Base-by-base conservation (phyloP, 1,140 invertebrate species). In the Aethina tumida region DNA sequence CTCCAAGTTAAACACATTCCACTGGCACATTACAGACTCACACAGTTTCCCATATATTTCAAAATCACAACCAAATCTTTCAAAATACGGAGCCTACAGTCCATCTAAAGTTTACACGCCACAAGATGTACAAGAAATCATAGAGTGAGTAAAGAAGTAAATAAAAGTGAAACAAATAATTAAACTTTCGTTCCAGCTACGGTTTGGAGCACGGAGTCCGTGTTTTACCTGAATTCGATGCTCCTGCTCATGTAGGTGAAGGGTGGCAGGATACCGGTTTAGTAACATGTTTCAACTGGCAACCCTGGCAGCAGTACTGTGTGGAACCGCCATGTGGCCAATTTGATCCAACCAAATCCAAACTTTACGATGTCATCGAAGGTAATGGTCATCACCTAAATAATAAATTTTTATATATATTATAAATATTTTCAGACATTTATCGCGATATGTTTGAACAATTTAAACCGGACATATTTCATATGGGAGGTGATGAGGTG, bases 21-120 rank as follows among this genome's bases (percentile, higher is more conserved):
- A 92, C 49, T 90, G 85, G 84, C 86, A 92, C 48, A 84, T 91
- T n/a, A 88, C 84, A 0, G 87, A 92, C 56, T 78, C 79, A 0
- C 85, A 90, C 13, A 88, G 84, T 49, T 90, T 91, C 52, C 85
- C 87, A 0, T 76, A 87, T 32, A 74, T 76, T 15, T 74, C 82
- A 0, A 68, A 68, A 49, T 74, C 71, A 5, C 69, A 69, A 25
- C 85, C 86, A 0, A 62, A 79, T 24, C 60, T 91, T 7, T 71
- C 74, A 1, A 71, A 73, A 49, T 72, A 78, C 24, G 87, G 86
- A 1, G 79, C 84, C 10, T 87, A 88, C 51, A 65, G 70, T 5
- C 60, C 71, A 1, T 60, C 59, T 0, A 79, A 85, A 62, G 68
- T 84, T 39, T 77, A 77, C 44, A 67, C 60, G 0, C 43, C 60